Evolutionary conservation across 2,113 vertebrate species (phyloP).

Genomic region (Apteryx mantelli): DNA sequence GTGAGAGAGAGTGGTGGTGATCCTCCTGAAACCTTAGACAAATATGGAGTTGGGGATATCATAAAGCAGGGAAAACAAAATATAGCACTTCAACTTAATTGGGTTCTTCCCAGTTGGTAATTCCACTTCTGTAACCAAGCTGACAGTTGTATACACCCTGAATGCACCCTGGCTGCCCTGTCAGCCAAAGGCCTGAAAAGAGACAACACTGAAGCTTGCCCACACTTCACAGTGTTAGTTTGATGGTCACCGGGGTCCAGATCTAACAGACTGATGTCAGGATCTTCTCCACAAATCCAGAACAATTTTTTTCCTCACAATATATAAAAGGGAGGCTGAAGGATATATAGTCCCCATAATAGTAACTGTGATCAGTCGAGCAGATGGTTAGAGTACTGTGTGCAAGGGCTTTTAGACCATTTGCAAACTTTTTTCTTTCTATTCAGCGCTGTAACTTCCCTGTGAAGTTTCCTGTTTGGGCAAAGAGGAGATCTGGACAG

Average conservation of each 20-base stretch:
- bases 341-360: not conserved
- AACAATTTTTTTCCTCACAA: not conserved
- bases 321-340: not conserved
- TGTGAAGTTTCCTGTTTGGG: constrained; percentile 32
- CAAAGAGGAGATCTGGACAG: constrained; percentile 16
- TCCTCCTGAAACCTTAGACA: too few relatives aligned
- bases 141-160: not conserved
- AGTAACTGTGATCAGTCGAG: not conserved
- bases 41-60: too few relatives aligned
- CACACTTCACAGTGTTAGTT: rapidly evolving
- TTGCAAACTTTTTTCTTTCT: not conserved
- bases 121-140: not conserved
- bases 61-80: not conserved
- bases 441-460: not conserved
- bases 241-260: not conserved
- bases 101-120: not conserved
- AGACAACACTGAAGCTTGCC: not conserved
- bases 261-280: rapidly evolving
- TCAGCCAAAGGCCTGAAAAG: not conserved
- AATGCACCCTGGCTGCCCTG: too few relatives aligned
- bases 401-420: not conserved
- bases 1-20: not conserved
- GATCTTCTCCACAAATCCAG: not conserved
- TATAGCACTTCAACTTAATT: not conserved
- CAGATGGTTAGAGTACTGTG: not conserved